phyloP scores from a whole-genome alignment of 2,113 vertebrate genomes.

The Recurvirostra avosetta region DNA sequence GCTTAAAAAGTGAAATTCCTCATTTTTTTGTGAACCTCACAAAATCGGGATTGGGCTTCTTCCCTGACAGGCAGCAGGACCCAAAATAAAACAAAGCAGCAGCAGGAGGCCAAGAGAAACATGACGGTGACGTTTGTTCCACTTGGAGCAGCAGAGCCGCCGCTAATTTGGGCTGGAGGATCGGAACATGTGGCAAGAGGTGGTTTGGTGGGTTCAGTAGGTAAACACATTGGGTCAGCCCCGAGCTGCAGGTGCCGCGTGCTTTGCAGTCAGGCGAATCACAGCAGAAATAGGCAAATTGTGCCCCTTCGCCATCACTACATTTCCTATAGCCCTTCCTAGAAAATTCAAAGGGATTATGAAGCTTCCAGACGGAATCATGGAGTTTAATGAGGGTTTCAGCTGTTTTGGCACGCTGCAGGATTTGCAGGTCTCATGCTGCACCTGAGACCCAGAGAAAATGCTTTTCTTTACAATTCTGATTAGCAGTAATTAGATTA shows the following conservation, averaged over 20 bases:
- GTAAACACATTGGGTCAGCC: neutral
- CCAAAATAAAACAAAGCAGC: slow-evolving; percentile 9
- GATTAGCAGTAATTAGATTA: neutral
- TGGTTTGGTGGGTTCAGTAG: neutral
- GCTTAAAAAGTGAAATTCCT: neutral
- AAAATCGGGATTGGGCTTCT: neutral
- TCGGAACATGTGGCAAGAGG: neutral
- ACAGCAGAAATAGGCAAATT: neutral
- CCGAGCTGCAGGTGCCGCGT: neutral
- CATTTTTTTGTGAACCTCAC: neutral
- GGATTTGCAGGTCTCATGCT: neutral
- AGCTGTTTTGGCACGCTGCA: neutral
- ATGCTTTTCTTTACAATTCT: neutral
- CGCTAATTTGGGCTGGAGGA: neutral
- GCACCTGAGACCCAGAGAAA: neutral
- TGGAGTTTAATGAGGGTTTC: neutral
- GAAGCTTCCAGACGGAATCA: neutral
- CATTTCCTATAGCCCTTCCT: neutral
- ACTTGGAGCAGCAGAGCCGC: neutral
- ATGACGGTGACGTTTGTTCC: neutral
- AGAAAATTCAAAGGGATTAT: neutral
- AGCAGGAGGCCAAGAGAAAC: neutral
- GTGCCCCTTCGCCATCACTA: neutral
- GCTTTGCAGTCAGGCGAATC: neutral
- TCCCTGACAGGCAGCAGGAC: neutral